These are phyloP conservation scores for Blastobasis adustella DNA, from an alignment of 2,888 invertebrate species.

Conservation along the genomic window DNA sequence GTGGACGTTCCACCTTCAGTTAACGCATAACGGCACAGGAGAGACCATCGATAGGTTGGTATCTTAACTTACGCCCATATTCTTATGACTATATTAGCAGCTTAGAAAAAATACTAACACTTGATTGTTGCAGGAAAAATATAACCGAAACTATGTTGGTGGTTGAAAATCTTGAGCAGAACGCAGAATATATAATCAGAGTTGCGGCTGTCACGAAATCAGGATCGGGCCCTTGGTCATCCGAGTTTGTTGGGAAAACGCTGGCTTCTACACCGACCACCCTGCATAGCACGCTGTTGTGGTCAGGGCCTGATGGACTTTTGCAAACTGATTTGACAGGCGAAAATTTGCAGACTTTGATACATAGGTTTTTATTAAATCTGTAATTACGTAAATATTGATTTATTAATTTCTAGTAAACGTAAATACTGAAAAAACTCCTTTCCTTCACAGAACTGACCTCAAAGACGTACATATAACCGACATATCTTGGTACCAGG, in stretches of 20 bases:
- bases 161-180: slow-evolving; percentile 81
- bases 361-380: slow-evolving; percentile 59
- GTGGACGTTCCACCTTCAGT: slow-evolving; percentile 86
- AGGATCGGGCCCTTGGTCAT: slow-evolving; percentile 87
- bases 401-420: not conserved
- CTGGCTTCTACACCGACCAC: slow-evolving; percentile 72
- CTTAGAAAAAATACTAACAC: too few species aligned
- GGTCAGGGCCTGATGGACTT: slow-evolving; percentile 85
- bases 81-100: too few species aligned
- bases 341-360: slow-evolving; percentile 80
- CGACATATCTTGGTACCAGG: slow-evolving; percentile 86
- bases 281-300: slow-evolving; percentile 78
- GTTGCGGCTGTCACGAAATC: slow-evolving; percentile 85
- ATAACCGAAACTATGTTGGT: slow-evolving; percentile 78
- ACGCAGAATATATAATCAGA: slow-evolving; percentile 84
- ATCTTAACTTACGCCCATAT: not conserved
- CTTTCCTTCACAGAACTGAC: slow-evolving; percentile 33
- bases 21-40: slow-evolving; percentile 67
- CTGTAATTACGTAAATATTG: too few species aligned
- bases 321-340: slow-evolving; percentile 89
- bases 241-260: slow-evolving; percentile 83
- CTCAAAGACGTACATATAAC: slow-evolving; percentile 78
- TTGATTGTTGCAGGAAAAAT: slow-evolving; percentile 38
- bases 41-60: slow-evolving; percentile 50
- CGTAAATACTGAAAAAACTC: not conserved